Conservation (phyloP, 37 sponge, comb jelly and placozoan genomes). For the Ephydatia muelleri region DNA sequence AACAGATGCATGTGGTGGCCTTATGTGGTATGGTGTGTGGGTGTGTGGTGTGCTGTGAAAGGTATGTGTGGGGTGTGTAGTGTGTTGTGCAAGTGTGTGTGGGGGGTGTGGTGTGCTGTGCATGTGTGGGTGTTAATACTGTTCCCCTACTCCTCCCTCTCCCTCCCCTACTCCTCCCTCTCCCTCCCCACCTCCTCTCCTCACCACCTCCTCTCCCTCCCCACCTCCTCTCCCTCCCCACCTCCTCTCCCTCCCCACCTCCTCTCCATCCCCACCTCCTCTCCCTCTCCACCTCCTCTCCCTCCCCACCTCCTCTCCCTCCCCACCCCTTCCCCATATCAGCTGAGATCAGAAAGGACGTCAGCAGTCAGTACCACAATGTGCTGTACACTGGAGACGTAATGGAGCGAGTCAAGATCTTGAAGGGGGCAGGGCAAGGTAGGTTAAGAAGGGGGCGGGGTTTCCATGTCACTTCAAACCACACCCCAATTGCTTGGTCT, state of each 20-base stretch:
- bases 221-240: too few relatives aligned
- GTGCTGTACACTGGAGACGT: conserved; percentile 90
- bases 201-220: too few relatives aligned
- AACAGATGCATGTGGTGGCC: too few relatives aligned
- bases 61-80: neutral
- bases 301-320: neutral
- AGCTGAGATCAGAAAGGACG: conserved; percentile 94
- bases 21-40: too few relatives aligned
- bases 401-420: conserved; percentile 78
- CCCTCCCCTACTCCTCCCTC: too few relatives aligned
- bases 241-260: too few relatives aligned
- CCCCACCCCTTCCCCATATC: neutral
- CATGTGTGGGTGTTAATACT: too few relatives aligned
- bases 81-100: too few relatives aligned
- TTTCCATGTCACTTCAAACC: neutral
- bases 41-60: neutral
- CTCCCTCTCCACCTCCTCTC: too few relatives aligned
- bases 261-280: too few relatives aligned
- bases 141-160: neutral
- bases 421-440: conserved; percentile 77
- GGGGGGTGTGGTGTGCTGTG: too few relatives aligned
- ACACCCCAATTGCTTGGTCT: neutral
- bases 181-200: too few relatives aligned
- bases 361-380: conserved; percentile 94
- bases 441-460: neutral